phyloP scores from a whole-genome alignment of 2,888 invertebrate species.

The Dorcus hopei region DNA sequence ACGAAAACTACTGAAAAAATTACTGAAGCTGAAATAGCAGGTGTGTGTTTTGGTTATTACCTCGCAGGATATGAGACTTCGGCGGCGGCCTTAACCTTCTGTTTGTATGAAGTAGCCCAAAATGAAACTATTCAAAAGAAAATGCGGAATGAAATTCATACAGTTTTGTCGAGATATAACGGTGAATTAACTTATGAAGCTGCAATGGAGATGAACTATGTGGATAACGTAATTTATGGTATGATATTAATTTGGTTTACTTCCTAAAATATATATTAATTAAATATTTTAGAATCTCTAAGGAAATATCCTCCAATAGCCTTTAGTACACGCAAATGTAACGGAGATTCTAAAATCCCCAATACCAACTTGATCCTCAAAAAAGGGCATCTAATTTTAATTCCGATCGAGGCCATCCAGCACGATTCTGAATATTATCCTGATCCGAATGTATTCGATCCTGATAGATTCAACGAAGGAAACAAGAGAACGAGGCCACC shows the following conservation, averaged over 20 bases:
- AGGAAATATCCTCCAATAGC: constrained; percentile 14
- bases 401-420: constrained; percentile 24
- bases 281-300: constrained; percentile 9
- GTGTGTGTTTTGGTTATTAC: constrained; percentile 46
- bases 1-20: not conserved
- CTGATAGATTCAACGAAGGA: constrained; percentile 30
- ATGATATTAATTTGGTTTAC: not conserved
- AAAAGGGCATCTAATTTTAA: constrained; percentile 1
- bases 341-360: constrained; percentile 14
- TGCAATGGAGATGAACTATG: constrained; percentile 47
- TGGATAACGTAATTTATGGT: constrained; percentile 45
- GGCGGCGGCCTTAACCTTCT: constrained; percentile 42
- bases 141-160: constrained; percentile 42
- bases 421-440: constrained; percentile 26
- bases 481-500: constrained; percentile 30
- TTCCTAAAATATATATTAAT: not conserved
- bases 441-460: constrained; percentile 25
- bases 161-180: constrained; percentile 33
- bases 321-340: constrained; percentile 9
- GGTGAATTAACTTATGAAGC: constrained; percentile 45
- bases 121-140: constrained; percentile 46
- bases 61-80: constrained; percentile 50
- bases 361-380: constrained; percentile 7
- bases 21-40: constrained; percentile 23
- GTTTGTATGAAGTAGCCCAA: constrained; percentile 42